These are phyloP conservation scores for Leptonema lineaticorne DNA, from an alignment of 1,140 invertebrate genomes.

Conservation along the genomic window DNA sequence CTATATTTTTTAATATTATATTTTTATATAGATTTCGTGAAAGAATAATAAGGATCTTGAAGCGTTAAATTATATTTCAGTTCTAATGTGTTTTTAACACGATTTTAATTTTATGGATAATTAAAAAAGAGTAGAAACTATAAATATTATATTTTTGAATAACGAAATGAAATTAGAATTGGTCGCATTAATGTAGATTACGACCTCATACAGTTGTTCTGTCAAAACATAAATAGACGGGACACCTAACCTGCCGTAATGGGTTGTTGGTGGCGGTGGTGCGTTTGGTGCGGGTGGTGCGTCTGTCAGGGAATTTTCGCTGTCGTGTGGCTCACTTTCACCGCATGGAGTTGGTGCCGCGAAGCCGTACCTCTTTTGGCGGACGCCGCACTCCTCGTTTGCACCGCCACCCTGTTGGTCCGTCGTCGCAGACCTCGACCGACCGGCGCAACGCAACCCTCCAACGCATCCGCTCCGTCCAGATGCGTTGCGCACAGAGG, in stretches of 20 bases:
- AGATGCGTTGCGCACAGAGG: slow-evolving; percentile 66
- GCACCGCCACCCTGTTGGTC: background rate
- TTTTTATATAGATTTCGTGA: too few relatives aligned
- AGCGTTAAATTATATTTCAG: too few relatives aligned
- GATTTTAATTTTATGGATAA: too few relatives aligned
- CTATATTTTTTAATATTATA: too few relatives aligned
- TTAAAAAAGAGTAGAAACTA: too few relatives aligned
- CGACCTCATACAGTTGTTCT: too few relatives aligned
- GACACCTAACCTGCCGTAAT: background rate
- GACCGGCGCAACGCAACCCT: slow-evolving; percentile 42
- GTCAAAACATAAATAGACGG: background rate
- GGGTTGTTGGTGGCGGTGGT: background rate
- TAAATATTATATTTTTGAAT: too few relatives aligned
- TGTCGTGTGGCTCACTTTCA: background rate
- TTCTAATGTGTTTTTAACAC: too few relatives aligned
- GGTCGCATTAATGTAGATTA: too few relatives aligned
- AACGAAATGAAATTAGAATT: too few relatives aligned
- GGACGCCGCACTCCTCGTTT: background rate
- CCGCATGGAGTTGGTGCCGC: background rate
- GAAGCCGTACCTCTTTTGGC: background rate
- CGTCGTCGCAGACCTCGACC: slow-evolving; percentile 47
- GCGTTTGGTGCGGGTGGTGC: background rate
- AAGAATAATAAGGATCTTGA: too few relatives aligned
- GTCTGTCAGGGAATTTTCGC: background rate
- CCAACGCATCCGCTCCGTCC: slow-evolving; percentile 46